Evolutionary conservation across 1,140 invertebrate genomes (phyloP), one percentile per base, ranked within the genome.

Genomic region (Drosophila sulfurigaster): DNA sequence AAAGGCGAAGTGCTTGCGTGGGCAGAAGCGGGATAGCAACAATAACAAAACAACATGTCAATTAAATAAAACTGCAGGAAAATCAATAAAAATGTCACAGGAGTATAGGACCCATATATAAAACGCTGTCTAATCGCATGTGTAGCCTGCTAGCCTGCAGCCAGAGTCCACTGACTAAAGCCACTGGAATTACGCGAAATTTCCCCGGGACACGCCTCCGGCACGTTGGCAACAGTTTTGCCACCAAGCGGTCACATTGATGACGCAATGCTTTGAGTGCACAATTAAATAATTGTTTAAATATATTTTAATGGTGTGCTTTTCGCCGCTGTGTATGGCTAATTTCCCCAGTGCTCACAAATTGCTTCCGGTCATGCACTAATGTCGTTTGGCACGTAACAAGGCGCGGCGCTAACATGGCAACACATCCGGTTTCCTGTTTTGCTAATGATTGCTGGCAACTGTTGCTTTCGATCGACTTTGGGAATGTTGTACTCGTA

Each of bases 51-150:
- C 64, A 80, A 80, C 85, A 85, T 90, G 78, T 85, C 85, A 90
- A 90, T 90, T 90, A 90, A 91, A 80, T 87, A 82, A 89, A 90
- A 91, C 79, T 86, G 79, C 82, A 80, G 76, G 78, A 90, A 90
- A 90, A 90, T 91, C 87, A 82, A 90, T 90, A 90, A 75, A 82
- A 81, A 57, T 76, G 59, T 68, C 68, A 78, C 78, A 57, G 45
- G 30, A 28, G 32, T 43, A 4, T 49, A 46, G 63, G 41, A 28
- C 4, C 13, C 20, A 6, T 32, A 30, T 15, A 46, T 16, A 13
- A 54, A 52, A 41, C 8, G 15, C 15, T 28, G 48, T 52, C 3
- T 49, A 59, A 41, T 43, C 56, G 56, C 57, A 58, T 66, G 35
- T 59, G 54, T 62, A 7, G 48, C 28, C 25, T 5, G 11, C 11